Percentiles rank a stretch among this genome's conserved stretches.
Conservation (phyloP, 2,888 invertebrate species). For the Xestobium rufovillosum region DNA sequence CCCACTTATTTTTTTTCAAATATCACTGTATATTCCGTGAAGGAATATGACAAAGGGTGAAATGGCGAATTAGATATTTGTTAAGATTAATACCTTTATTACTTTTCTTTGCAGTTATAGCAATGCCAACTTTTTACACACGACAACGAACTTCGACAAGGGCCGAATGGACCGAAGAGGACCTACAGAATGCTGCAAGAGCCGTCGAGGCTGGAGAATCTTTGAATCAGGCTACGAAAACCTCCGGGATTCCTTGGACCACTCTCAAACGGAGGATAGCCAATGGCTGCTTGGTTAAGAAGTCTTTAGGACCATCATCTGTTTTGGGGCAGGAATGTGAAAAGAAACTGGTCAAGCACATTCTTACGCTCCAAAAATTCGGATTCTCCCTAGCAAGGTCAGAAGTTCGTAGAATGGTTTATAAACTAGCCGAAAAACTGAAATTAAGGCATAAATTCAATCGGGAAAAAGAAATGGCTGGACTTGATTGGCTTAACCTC, state of each 20-base stretch:
- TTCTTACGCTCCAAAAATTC: constrained; percentile 1
- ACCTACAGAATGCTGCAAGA: too few species aligned
- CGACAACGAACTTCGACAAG: too few species aligned
- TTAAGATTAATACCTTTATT: too few species aligned
- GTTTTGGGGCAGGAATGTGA: neutral
- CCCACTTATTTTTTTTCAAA: too few species aligned
- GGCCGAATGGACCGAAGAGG: too few species aligned
- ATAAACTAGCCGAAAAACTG: constrained; percentile 1
- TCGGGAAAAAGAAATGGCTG: constrained; percentile 1
- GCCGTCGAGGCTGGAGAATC: too few species aligned
- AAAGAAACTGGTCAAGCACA: constrained; percentile 1
- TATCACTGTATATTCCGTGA: too few species aligned
- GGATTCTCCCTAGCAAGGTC: constrained; percentile 1
- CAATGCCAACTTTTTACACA: too few species aligned
- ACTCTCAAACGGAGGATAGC: constrained; percentile 3
- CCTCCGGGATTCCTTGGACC: constrained; percentile 1
- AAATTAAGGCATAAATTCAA: constrained; percentile 1
- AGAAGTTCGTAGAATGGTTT: constrained; percentile 4
- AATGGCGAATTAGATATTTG: too few species aligned
- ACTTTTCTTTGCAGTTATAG: too few species aligned
- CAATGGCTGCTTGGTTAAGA: neutral
- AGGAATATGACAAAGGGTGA: too few species aligned
- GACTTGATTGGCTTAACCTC: constrained; percentile 2
- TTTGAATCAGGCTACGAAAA: constrained; percentile 1
- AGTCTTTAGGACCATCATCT: neutral